Conservation (phyloP, 2,888 invertebrate genomes). For the Platerodrilus igneus region DNA sequence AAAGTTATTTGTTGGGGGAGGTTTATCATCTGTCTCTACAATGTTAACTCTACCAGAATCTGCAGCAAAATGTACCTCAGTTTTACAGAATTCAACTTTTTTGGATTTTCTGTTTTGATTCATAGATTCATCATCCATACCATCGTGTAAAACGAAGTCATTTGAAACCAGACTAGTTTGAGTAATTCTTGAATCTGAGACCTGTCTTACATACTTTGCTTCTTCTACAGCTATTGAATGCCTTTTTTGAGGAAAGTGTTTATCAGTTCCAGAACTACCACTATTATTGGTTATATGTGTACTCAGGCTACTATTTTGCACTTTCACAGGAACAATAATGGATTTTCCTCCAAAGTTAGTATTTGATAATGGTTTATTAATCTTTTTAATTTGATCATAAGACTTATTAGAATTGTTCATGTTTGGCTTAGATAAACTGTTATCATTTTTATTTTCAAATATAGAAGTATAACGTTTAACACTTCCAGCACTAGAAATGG, state of each 20-base stretch:
- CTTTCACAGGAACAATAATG: too few species aligned
- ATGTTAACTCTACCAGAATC: constrained; percentile 83
- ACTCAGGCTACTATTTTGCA: too few species aligned
- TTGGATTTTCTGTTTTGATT: constrained; percentile 54
- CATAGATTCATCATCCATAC: constrained; percentile 43
- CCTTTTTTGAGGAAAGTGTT: too few species aligned
- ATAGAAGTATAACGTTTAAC: constrained; percentile 31
- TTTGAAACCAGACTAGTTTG: constrained; percentile 36
- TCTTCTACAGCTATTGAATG: constrained; percentile 59
- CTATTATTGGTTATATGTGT: too few species aligned
- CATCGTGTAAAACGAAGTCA: constrained; percentile 13
- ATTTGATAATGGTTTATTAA: too few species aligned
- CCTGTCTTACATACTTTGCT: constrained; percentile 49
- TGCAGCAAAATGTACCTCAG: constrained; percentile 82
- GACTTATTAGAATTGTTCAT: too few species aligned
- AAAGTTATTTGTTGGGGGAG: constrained; percentile 78
- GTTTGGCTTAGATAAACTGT: too few species aligned
- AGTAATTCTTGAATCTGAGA: too few species aligned
- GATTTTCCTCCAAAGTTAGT: too few species aligned
- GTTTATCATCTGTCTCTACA: constrained; percentile 83
- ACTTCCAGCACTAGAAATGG: constrained; percentile 19
- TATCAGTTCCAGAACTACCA: constrained; percentile 30
- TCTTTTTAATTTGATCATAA: too few species aligned
- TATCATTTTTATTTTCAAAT: constrained; percentile 29
- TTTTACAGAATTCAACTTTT: constrained; percentile 82